phyloP scores from a whole-genome alignment of 2,113 vertebrate genomes.

The Otus sunia region DNA sequence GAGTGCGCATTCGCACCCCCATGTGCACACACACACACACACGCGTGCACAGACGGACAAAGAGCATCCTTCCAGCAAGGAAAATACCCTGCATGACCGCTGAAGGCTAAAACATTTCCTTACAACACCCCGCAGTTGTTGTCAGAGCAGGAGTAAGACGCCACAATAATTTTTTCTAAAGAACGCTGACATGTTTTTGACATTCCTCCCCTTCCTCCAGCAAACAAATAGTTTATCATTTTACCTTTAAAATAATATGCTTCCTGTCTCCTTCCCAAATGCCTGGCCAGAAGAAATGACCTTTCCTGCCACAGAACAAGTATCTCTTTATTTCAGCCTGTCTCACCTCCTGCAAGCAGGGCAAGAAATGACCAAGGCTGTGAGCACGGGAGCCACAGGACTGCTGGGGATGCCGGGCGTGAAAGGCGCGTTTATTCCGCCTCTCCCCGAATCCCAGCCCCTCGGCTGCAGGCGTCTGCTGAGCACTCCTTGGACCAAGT shows the following conservation, averaged over 20 bases:
- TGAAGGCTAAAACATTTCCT: background rate
- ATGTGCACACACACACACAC: too few relatives aligned
- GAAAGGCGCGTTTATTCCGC: slow-evolving; percentile 48
- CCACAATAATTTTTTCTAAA: background rate
- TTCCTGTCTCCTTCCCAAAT: slow-evolving; percentile 50
- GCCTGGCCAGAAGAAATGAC: slow-evolving; percentile 39
- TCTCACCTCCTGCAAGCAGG: slow-evolving; percentile 10
- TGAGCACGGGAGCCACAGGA: background rate
- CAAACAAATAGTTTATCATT: slow-evolving; percentile 51
- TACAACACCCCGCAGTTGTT: background rate
- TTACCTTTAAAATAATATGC: slow-evolving; percentile 62
- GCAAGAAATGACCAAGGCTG: background rate
- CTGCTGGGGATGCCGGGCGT: background rate
- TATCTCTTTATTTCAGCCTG: slow-evolving; percentile 43
- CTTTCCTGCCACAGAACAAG: slow-evolving; percentile 34
- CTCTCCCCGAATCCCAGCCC: slow-evolving; percentile 16
- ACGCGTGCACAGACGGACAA: rapidly evolving
- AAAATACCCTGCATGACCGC: background rate
- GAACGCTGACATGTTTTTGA: background rate
- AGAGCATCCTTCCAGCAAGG: background rate
- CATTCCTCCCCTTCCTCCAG: slow-evolving; percentile 9
- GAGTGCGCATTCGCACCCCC: rapidly evolving
- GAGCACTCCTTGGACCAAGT: background rate
- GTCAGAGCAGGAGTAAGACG: background rate
- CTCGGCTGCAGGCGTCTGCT: background rate